Conservation (phyloP, 2,113 vertebrate species). For the Terrapene triunguis region DNA sequence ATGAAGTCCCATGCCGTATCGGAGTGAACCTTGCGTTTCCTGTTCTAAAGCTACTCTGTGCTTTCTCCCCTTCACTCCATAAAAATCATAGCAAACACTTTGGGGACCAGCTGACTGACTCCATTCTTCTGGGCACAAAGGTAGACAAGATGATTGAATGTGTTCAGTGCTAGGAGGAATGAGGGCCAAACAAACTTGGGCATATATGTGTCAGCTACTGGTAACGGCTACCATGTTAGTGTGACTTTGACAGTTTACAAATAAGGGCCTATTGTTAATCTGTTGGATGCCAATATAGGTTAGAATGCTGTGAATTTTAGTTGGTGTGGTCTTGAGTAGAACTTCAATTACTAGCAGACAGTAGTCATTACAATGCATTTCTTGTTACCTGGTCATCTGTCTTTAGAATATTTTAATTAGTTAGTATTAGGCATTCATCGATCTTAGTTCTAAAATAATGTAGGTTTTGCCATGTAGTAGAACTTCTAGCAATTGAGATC, state of each 20-base stretch:
- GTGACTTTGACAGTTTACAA: not conserved
- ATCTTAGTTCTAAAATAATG: rapidly evolving
- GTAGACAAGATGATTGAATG: not conserved
- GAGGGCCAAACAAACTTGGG: not conserved
- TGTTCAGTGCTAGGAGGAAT: not conserved
- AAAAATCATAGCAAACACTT: not conserved
- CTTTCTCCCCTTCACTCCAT: not conserved
- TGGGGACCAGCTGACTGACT: not conserved
- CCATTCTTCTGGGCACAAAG: rapidly evolving
- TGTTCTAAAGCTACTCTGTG: not conserved
- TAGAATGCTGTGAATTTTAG: not conserved
- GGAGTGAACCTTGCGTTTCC: not conserved
- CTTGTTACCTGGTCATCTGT: not conserved
- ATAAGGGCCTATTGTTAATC: not conserved
- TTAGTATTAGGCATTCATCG: not conserved
- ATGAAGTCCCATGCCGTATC: not conserved
- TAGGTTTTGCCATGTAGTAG: not conserved
- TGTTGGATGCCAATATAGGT: not conserved
- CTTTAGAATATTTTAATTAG: not conserved
- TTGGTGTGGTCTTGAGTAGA: not conserved
- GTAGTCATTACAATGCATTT: not conserved
- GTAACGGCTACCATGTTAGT: not conserved
- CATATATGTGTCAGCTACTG: rapidly evolving
- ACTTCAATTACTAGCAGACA: not conserved
- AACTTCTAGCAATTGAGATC: not conserved